Base-by-base conservation (phyloP, 2,888 invertebrate species). In the Mystacides longicornis region DNA sequence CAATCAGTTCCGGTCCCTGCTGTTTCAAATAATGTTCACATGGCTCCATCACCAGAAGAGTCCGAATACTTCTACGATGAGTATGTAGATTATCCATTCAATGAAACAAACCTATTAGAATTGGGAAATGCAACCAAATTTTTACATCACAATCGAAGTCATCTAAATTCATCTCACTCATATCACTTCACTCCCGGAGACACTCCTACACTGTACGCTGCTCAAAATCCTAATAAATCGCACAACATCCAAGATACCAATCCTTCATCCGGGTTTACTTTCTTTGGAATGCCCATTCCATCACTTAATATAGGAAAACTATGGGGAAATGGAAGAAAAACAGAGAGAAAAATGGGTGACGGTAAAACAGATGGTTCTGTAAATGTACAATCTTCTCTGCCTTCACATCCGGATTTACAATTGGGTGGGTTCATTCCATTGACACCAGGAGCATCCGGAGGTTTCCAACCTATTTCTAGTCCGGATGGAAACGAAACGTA, bases 61-160 rank as follows among this genome's bases (percentile, higher is more conserved):
- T 86, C 87, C 1, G 89, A 91, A 66, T 89, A 89, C 65, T 86
- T 88, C 64, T 89, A 89, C 66, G 89, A 89, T 64, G 89, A 90
- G 62, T 90, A 89, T 67, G 80, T 87, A 1, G 90, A 90, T 67
- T 87, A 87, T 68, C 84, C 85, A 5, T 81, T 83, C 53, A 83
- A 85, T 63, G 83, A 82, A 62, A 80, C 80, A 33, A 66, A 76
- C 53, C 64, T 75, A 23, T 58, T 63, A 23, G 62, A 62, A 52
- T 55, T 62, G 19, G 63, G 64, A 52, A 61, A 64, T 49, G 60
- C 67, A 16, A 68, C 71, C 63, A 61, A 52, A 46, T 55, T 42
- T 14, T 49, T 55, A 7, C 31, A 51, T 23, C 60, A 49, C 22
- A 63, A 59, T n/a, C 49, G 60, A 1, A 51, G 61, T 16, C 57